Conservation (phyloP, 2,113 vertebrate genomes). For the Nesogale talazaci region DNA sequence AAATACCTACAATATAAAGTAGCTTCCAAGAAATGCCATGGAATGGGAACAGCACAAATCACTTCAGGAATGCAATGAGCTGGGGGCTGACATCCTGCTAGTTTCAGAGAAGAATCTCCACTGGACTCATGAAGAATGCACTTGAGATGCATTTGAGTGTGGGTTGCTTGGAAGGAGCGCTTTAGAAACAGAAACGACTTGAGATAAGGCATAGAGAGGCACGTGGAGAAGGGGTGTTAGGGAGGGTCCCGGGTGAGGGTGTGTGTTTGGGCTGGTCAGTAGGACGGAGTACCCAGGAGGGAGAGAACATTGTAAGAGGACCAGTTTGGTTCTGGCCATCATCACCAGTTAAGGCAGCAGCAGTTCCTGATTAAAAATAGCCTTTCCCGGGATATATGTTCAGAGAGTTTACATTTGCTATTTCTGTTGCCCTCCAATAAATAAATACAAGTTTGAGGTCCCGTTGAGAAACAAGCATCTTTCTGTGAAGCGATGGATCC, state of each 20-base stretch:
- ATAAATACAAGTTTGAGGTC: slow-evolving; percentile 21
- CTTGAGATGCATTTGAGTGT: neutral
- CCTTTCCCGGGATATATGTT: slow-evolving; percentile 34
- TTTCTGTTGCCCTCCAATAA: slow-evolving; percentile 55
- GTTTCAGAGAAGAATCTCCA: neutral
- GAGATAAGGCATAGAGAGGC: too few species aligned
- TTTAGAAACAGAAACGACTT: neutral
- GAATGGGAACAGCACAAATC: neutral
- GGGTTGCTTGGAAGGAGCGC: neutral
- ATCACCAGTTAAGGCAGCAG: neutral
- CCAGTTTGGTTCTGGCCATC: neutral
- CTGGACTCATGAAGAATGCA: neutral
- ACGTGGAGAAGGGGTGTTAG: too few species aligned
- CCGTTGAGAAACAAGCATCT: slow-evolving; percentile 52
- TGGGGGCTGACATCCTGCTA: neutral
- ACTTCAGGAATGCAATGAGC: neutral
- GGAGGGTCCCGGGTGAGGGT: too few species aligned
- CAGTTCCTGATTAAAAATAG: neutral
- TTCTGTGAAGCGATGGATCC: slow-evolving; percentile 54
- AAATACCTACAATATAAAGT: neutral
- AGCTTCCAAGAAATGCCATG: neutral
- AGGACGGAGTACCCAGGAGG: too few species aligned
- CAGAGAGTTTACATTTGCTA: slow-evolving; percentile 46
- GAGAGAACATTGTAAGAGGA: neutral
- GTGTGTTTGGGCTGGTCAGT: neutral